phyloP scores from a whole-genome alignment of 2,888 invertebrate species.

The Isotomurus palustris region DNA sequence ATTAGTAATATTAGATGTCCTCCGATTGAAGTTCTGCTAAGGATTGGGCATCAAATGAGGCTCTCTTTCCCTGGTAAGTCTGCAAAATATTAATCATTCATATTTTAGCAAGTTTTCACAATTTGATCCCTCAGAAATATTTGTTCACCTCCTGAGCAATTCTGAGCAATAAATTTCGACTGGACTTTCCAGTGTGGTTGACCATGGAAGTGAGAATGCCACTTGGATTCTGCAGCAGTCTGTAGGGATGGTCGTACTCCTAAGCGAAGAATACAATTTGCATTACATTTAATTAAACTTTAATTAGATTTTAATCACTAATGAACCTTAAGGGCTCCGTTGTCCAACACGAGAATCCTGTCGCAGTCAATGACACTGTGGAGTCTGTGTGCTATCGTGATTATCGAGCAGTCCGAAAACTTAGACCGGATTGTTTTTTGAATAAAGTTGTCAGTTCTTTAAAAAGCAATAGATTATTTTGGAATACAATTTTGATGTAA shows the following conservation, averaged over 20 bases:
- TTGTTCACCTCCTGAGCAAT: slow-evolving; percentile 57
- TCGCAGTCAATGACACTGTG: slow-evolving; percentile 32
- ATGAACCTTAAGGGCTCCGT: slow-evolving; percentile 17
- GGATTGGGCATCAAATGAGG: background rate
- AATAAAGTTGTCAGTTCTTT: slow-evolving; percentile 29
- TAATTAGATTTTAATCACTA: background rate
- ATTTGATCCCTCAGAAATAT: background rate
- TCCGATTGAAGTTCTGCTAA: background rate
- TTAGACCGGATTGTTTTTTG: slow-evolving; percentile 26
- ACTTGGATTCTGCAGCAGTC: slow-evolving; percentile 58
- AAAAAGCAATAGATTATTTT: background rate
- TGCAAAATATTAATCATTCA: background rate
- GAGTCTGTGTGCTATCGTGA: slow-evolving; percentile 34
- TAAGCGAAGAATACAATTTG: slow-evolving; percentile 26
- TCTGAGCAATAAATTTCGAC: slow-evolving; percentile 60
- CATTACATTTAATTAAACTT: background rate
- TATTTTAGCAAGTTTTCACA: background rate
- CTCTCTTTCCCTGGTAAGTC: background rate
- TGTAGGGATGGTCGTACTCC: slow-evolving; percentile 73
- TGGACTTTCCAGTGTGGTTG: slow-evolving; percentile 64
- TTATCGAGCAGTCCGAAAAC: slow-evolving; percentile 30
- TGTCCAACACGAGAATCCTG: slow-evolving; percentile 32
- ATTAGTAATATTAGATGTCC: too few relatives aligned
- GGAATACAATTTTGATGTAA: background rate
- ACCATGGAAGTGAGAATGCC: slow-evolving; percentile 64